Evolutionary conservation across 2,888 invertebrate genomes (phyloP), one percentile per base, ranked within the genome.

Genomic region (Abrostola triplasia): DNA sequence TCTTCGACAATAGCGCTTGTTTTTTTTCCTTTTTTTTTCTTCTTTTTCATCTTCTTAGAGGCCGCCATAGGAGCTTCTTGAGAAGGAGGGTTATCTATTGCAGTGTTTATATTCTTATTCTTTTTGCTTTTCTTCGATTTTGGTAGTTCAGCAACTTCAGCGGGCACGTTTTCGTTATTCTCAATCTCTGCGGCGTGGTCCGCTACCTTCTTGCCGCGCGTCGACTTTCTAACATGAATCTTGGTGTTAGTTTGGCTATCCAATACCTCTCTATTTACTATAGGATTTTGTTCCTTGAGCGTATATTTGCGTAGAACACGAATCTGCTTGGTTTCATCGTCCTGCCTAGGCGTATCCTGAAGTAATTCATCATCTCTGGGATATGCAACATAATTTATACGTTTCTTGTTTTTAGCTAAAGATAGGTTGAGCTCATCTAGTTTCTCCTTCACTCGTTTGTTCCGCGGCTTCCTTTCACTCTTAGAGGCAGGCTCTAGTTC

Each of bases 321-420:
- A 35, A 66, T 67, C 2, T 62, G 63, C 61, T 78, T 83, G 2
- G 37, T 40, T 7, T 77, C 68, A 36, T 49, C 74, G 9, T 79
- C 79, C 2, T 73, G 68, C 24, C 55, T 62, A 0, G 67, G 56
- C n/a, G 64, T 13, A 4, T 72, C 79, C 35, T 47, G 52, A 5
- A 52, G 64, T 5, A 57, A n/a, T 12, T 88, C 88, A 44, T 89
- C 88, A 12, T 88, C 85, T n/a, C 80, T 80, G 4, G 92, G 92
- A 63, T 88, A 91, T 65, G 76, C 83, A 5, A 93, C 93, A 67
- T 92, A 93, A 73, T 92, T 88, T 13, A 80, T 77, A 0, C 88
- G 88, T 74, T 90, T 90, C 55, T 88, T 90, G 38, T 65, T 62
- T 73, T 86, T 88, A 8, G 67, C 11, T 49, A 77, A 13, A 54